phyloP scores from a whole-genome alignment of 92 coral and sea anemone genomes.

The Blastomussa wellsi region DNA sequence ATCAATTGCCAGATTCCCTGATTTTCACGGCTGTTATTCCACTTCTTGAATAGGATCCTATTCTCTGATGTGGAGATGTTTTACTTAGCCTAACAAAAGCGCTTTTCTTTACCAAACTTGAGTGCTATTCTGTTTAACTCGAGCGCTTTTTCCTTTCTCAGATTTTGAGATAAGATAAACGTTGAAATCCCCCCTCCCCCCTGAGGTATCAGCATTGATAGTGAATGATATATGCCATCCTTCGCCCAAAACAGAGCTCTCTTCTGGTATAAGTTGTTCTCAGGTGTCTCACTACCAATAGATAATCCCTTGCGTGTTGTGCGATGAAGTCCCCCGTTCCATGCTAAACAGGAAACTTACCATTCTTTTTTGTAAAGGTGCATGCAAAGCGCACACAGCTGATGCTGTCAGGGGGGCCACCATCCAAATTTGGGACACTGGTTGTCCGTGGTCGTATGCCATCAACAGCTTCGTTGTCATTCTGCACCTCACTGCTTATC shows the following conservation, averaged over 20 bases:
- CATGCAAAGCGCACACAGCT: conserved; percentile 87
- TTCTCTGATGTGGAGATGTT: too few relatives aligned
- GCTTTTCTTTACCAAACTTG: too few relatives aligned
- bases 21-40: not conserved
- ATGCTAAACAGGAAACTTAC: conserved; percentile 31
- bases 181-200: too few relatives aligned
- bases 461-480: conserved; percentile 57
- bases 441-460: conserved; percentile 50
- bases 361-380: conserved; percentile 92
- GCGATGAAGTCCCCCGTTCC: not conserved
- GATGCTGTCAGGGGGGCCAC: conserved; percentile 80
- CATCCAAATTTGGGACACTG: conserved; percentile 44
- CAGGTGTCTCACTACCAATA: not conserved
- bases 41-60: not conserved
- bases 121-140: too few relatives aligned
- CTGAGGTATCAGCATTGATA: too few relatives aligned
- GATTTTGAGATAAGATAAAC: too few relatives aligned
- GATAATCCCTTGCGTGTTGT: not conserved
- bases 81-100: too few relatives aligned
- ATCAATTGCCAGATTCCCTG: not conserved
- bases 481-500: conserved; percentile 47
- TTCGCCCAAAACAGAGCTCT: not conserved
- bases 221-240: too few relatives aligned
- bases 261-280: not conserved
- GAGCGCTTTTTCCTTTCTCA: too few relatives aligned